Evolutionary conservation across 1,140 invertebrate genomes (phyloP), one percentile per base, ranked within the genome.

Genomic region (Amyelois transitella): DNA sequence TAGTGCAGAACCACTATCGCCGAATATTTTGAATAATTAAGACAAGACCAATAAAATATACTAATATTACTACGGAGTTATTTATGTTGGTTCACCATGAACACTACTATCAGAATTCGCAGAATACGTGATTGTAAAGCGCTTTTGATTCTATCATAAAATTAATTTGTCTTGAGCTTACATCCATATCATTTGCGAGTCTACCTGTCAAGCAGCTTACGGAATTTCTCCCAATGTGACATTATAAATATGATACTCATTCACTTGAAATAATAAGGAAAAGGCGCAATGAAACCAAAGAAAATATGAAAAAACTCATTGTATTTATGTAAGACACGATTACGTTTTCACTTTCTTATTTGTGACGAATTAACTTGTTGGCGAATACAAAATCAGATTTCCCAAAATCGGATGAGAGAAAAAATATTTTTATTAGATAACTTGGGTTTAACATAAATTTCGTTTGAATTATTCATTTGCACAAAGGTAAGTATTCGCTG

Each of bases 301-400:
- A 38, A 48, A 22, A 48, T 5, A 21, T n/a, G n/a, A 21, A 48
- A 44, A 48, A 21, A 21, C 20, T 21, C n/a, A 48, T 21, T 48
- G 6, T 48, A 48, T 48, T 48, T 48, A 48, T 48, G 6, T 48
- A n/a, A 22, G 45, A 48, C 10, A 48, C 45, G 18, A 48, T 48
- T 48, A 48, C 45, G n/a, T 21, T 21, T 48, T 21, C 12, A 21
- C 18, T 48, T 21, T 48, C 21, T 48, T 48, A 48, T 48, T 48
- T 48, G 45, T 48, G 19, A 21, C n/a, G 45, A 48, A 20, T 19
- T 21, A 19, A 48, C 45, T 48, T 48, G 45, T 20, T 48, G 45
- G 45, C 18, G 45, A 10, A 48, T 48, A 21, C 19, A 48, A 19
- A 48, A 48, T 48, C 18, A 21, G 45, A 48, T 48, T 48, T 20